Evolutionary conservation across 1,140 invertebrate species (phyloP), one percentile per base, ranked within the genome.

Genomic region (Papilio glaucus): DNA sequence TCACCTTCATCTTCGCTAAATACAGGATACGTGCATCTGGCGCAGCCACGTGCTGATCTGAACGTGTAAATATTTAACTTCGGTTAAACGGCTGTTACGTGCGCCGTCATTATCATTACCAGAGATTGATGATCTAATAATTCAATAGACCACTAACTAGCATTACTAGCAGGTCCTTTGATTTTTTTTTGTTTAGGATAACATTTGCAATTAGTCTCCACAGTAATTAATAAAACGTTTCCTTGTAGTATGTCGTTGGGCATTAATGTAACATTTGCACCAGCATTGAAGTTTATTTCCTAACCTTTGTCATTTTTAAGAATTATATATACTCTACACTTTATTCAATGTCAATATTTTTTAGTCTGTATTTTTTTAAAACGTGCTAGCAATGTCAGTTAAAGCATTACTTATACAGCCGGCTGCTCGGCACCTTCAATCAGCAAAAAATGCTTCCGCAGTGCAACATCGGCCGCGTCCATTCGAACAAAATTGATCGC

Each of bases 401-500:
- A 24, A 53, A 53, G 2, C 49, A 10, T 57, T 57, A 57, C 21
- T 57, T 33, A 33, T 2, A 33, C 49, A 57, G 21, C 10, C 49
- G 49, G 21, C 49, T 24, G 21, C 10, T 57, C 21, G 49, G 49
- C 49, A 57, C 49, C 49, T 57, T 57, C 49, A 57, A 86, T 85
- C 73, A 77, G 80, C 39, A 76, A 83, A 87, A 39, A 83, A 81
- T 76, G 76, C 78, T 79, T 65, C 45, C 75, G 77, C 62, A 73
- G 45, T 53, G 62, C 70, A 74, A 82, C 76, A 84, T 82, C 78
- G 77, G 77, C 62, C 69, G 21, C 72, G 72, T 71, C 76, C 80
- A 83, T 83, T 82, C 79, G 77, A 82, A 85, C 83, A 82, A 85
- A 85, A 87, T 90, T 82, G 80, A 88, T 82, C 80, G 82, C 71